A percentile compares a stretch with the other conserved stretches of the same genome.
Conservation (phyloP, 2,888 invertebrate genomes). For the Brenthis ino region DNA sequence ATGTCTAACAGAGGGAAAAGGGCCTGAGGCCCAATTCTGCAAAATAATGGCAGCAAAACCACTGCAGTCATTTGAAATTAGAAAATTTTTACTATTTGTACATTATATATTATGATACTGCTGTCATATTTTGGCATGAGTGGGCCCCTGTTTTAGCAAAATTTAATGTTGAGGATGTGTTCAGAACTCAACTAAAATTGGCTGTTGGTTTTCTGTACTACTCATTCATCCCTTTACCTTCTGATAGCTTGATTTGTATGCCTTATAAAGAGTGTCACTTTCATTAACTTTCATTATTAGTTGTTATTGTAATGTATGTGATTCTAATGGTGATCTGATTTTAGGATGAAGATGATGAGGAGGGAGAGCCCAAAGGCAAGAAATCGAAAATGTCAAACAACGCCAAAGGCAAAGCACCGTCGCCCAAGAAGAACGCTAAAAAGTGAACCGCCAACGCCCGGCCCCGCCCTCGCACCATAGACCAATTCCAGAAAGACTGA, state of each 20-base stretch:
- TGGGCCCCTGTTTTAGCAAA: conserved; percentile 48
- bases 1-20: conserved; percentile 69
- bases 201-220: conserved; percentile 80
- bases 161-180: conserved; percentile 38
- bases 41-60: conserved; percentile 46
- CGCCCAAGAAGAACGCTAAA: conserved; percentile 87
- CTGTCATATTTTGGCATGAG: conserved; percentile 53
- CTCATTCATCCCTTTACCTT: conserved; percentile 77
- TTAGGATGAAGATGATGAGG: conserved; percentile 88
- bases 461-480: conserved; percentile 38
- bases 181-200: conserved; percentile 49
- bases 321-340: neutral
- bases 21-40: conserved; percentile 55
- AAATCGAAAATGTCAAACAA: conserved; percentile 88
- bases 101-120: conserved; percentile 2
- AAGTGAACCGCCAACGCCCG: conserved; percentile 62
- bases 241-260: conserved; percentile 54
- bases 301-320: neutral
- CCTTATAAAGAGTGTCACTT: conserved; percentile 6
- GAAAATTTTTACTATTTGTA: neutral
- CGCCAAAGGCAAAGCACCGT: conserved; percentile 85
- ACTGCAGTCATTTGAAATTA: neutral
- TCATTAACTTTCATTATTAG: neutral
- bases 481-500: conserved; percentile 39
- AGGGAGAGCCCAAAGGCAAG: conserved; percentile 90